Conservation (phyloP, 2,888 invertebrate species). For the Pseudococcus viburni region DNA sequence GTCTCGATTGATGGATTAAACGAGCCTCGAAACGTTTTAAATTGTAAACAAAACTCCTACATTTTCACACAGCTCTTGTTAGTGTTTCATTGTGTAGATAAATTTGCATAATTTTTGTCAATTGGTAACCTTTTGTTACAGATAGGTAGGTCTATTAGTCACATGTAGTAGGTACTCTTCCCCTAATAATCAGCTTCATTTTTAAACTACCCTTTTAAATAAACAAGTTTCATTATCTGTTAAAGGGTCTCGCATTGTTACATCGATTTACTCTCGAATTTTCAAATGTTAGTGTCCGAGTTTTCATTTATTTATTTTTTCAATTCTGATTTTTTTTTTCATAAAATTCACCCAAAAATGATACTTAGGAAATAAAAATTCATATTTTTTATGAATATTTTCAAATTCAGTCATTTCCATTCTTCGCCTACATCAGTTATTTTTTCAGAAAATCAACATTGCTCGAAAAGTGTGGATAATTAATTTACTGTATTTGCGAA, state of each 20-base stretch:
- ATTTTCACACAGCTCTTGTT: neutral
- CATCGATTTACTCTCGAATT: too few species aligned
- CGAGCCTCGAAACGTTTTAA: neutral
- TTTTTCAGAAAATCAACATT: neutral
- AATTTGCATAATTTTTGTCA: neutral
- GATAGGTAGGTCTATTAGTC: neutral
- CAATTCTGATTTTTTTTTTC: too few species aligned
- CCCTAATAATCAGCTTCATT: conserved; percentile 27
- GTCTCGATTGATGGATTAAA: too few species aligned
- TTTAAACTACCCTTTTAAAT: neutral
- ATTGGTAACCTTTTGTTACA: neutral
- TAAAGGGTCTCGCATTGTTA: too few species aligned
- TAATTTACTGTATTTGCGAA: neutral
- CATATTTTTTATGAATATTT: too few species aligned
- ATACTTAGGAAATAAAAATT: too few species aligned
- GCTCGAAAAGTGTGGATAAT: neutral
- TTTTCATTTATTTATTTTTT: too few species aligned
- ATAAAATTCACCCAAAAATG: too few species aligned
- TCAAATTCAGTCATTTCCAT: too few species aligned
- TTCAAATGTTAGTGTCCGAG: too few species aligned
- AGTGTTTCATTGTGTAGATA: neutral
- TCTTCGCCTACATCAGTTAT: too few species aligned
- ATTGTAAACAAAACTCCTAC: conserved; percentile 1
- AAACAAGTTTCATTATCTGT: conserved; percentile 23
- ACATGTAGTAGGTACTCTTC: neutral